Conservation (phyloP, 2,113 vertebrate genomes). For the Odocoileus hemionus region DNA sequence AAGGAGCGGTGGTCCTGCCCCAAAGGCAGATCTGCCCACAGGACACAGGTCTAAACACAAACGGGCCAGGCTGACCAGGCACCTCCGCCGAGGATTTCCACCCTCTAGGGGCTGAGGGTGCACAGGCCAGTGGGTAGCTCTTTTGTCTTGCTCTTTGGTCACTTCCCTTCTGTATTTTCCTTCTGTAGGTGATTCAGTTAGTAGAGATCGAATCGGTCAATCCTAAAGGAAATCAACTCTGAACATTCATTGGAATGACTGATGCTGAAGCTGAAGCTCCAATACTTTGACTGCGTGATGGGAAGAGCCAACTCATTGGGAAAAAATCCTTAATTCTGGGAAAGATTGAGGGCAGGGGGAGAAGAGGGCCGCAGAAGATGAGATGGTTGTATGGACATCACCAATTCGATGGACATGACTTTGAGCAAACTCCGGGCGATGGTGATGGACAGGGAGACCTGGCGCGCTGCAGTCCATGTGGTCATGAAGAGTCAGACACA, state of each 20-base stretch:
- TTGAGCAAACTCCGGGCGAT: neutral
- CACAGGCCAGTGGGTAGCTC: rapidly evolving
- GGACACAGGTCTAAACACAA: neutral
- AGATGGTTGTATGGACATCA: neutral
- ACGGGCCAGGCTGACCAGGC: rapidly evolving
- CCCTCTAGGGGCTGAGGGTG: neutral
- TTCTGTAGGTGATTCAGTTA: neutral
- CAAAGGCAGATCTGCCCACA: rapidly evolving
- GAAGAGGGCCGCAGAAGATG: neutral
- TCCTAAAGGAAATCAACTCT: neutral
- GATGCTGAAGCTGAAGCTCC: neutral
- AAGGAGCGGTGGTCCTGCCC: rapidly evolving
- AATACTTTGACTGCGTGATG: neutral
- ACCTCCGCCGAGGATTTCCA: rapidly evolving
- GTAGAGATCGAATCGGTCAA: neutral
- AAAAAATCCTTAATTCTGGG: neutral
- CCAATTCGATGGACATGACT: neutral
- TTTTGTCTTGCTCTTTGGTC: rapidly evolving
- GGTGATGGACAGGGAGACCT: neutral
- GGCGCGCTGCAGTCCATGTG: neutral
- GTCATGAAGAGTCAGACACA: neutral
- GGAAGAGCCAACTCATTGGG: neutral
- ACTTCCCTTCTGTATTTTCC: neutral
- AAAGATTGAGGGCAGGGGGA: neutral
- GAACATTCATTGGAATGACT: neutral